Conservation (phyloP, 1,140 invertebrate species). For the Eufriesea mexicana region DNA sequence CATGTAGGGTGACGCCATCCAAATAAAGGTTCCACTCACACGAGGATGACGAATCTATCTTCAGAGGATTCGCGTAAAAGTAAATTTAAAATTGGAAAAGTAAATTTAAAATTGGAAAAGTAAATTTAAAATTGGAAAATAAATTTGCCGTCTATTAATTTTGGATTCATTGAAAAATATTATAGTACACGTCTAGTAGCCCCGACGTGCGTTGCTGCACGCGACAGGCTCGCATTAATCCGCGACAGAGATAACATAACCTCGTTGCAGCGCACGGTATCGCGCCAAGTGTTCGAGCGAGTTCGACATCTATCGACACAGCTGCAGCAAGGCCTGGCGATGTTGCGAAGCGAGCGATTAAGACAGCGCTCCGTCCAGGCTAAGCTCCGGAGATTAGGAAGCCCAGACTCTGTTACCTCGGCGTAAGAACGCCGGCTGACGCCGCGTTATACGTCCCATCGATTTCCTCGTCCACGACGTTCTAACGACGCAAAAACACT, state of each 20-base stretch:
- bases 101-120: too few species aligned
- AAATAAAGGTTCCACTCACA: too few species aligned
- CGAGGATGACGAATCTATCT: too few species aligned
- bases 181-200: too few species aligned
- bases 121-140: too few species aligned
- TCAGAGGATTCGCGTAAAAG: neutral
- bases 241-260: constrained; percentile 1
- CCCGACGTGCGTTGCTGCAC: too few species aligned
- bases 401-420: neutral
- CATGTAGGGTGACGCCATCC: too few species aligned
- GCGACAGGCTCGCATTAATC: neutral
- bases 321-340: neutral
- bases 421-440: neutral
- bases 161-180: too few species aligned
- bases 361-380: neutral
- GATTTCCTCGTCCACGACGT: neutral
- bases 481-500: neutral
- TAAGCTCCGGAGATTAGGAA: constrained; percentile 15
- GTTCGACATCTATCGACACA: constrained; percentile 6
- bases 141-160: too few species aligned
- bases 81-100: too few species aligned
- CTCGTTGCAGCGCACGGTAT: neutral
- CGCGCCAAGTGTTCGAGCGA: constrained; percentile 11
- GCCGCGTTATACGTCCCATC: neutral
- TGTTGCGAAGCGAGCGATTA: constrained; percentile 21